Evolutionary conservation across 1,140 invertebrate species (phyloP).

Genomic region (Saccostrea echinata): DNA sequence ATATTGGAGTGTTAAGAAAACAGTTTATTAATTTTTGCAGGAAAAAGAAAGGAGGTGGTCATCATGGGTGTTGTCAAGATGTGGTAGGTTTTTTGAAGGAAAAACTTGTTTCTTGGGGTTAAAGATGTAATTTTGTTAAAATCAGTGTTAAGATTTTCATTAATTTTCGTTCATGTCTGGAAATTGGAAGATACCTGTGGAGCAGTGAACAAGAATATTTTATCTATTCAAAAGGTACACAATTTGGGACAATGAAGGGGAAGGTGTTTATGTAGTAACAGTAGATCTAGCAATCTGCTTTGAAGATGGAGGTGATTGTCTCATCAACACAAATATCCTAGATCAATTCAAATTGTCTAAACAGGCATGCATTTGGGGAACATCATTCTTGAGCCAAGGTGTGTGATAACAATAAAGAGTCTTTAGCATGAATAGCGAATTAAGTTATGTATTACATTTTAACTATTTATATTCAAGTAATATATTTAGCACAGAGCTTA

Average conservation of each 20-base stretch:
- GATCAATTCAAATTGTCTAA: constrained; percentile 32
- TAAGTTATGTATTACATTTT: no score
- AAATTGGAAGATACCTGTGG: neutral
- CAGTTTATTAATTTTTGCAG: neutral
- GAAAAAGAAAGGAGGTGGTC: constrained; percentile 6
- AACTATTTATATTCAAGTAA: no score
- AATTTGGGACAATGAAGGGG: constrained; percentile 16
- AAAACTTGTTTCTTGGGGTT: no score
- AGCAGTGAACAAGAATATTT: neutral
- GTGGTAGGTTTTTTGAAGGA: neutral
- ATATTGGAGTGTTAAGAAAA: neutral
- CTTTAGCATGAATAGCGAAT: neutral
- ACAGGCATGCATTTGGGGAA: constrained; percentile 13
- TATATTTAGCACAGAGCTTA: no score
- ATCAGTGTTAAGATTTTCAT: no score
- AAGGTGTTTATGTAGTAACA: constrained; percentile 8
- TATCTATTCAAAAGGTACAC: neutral
- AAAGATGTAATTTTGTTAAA: no score
- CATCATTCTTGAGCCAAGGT: neutral
- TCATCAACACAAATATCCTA: constrained; percentile 16
- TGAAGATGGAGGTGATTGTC: constrained; percentile 21
- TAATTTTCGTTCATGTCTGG: neutral
- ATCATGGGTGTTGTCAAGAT: neutral
- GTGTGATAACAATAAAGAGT: neutral
- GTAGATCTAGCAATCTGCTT: constrained; percentile 8